phyloP scores from a whole-genome alignment of 2,797 vertebrate genomes.

The Platalea minor region DNA sequence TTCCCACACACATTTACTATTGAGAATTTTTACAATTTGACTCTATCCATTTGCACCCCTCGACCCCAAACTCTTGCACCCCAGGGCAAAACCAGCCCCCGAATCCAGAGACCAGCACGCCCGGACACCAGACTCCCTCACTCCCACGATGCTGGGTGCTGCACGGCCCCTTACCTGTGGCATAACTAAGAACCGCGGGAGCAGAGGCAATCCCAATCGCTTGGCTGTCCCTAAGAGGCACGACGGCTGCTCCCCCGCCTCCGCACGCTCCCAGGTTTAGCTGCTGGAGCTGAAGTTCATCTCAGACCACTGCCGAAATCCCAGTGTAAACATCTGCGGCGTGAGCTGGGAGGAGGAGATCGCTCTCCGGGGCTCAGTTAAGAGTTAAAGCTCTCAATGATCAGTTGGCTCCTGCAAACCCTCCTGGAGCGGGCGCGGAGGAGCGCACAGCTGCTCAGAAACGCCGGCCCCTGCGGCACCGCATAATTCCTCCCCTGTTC shows the following conservation, averaged over 20 bases:
- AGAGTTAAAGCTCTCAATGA: constrained; percentile 48
- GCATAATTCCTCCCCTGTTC: constrained; percentile 70
- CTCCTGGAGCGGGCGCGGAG: neutral
- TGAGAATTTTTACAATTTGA: neutral
- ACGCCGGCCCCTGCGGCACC: constrained; percentile 5
- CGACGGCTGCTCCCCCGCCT: neutral
- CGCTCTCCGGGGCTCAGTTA: neutral
- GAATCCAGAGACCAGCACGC: rapidly evolving
- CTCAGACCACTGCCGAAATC: neutral
- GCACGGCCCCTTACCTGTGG: neutral
- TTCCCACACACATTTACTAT: rapidly evolving
- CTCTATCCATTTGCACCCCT: neutral
- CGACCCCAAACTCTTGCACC: neutral
- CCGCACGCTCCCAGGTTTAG: neutral
- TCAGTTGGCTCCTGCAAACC: constrained; percentile 8
- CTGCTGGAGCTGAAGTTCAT: neutral
- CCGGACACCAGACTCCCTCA: rapidly evolving
- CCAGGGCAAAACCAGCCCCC: neutral
- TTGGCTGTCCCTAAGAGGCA: rapidly evolving
- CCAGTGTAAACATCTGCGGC: neutral
- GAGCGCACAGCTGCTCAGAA: constrained; percentile 62
- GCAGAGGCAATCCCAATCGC: neutral
- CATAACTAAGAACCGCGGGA: rapidly evolving
- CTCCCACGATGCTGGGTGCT: rapidly evolving
- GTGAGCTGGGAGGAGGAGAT: neutral